Evolutionary conservation across 2,113 vertebrate species (phyloP).

Genomic region (Petroica traversi): DNA sequence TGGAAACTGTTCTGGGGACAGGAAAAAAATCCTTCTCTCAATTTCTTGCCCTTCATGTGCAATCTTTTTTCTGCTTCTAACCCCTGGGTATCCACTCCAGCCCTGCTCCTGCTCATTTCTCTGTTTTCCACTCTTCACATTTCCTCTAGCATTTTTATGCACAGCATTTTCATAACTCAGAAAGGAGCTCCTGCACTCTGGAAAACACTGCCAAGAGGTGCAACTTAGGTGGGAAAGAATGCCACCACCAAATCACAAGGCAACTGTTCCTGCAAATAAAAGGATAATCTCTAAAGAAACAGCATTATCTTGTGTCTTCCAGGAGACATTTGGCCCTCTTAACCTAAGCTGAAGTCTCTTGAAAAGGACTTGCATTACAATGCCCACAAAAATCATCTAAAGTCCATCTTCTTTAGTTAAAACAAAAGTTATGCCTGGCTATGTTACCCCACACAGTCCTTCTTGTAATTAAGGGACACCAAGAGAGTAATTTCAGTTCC

Average conservation of each 20-base stretch:
- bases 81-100: not conserved
- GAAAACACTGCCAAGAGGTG: not conserved
- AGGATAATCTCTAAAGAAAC: not conserved
- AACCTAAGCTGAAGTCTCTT: not conserved
- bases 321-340: not conserved
- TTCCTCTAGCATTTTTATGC: not conserved
- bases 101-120: not conserved
- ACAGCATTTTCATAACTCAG: not conserved
- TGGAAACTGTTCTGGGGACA: not conserved
- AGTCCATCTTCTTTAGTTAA: not conserved
- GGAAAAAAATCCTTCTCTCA: not conserved
- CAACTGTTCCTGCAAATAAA: not conserved
- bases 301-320: not conserved
- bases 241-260: not conserved
- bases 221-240: not conserved
- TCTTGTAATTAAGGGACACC: not conserved
- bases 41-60: not conserved
- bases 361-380: not conserved
- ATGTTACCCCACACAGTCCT: not conserved
- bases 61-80: not conserved
- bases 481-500: not conserved
- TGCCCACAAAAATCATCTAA: not conserved
- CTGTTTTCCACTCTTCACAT: not conserved
- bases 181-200: not conserved
- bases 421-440: not conserved